Evolutionary conservation across 2,113 vertebrate species (phyloP).

Genomic region (Mesocricetus auratus): DNA sequence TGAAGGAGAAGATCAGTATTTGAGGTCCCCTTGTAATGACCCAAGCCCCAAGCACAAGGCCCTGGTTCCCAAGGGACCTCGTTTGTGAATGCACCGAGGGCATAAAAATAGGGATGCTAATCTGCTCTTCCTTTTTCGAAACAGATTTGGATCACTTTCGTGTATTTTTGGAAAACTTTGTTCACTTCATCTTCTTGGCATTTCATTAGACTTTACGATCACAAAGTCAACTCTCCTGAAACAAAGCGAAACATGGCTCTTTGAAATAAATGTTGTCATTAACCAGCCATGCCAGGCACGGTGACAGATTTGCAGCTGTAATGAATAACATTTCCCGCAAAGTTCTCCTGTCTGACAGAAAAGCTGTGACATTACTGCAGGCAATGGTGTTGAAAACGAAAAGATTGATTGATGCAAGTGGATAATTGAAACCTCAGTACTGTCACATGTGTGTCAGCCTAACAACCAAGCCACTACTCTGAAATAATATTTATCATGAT

Average conservation of each 20-base stretch:
- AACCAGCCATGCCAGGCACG: conserved; percentile 88
- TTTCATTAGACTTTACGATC: conserved; percentile 91
- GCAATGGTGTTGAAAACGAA: conserved; percentile 87
- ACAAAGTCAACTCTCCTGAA: conserved; percentile 90
- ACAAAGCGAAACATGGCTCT: conserved; percentile 89
- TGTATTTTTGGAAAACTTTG: conserved; percentile 89
- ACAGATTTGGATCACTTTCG: conserved; percentile 86
- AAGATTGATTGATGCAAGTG: conserved; percentile 89
- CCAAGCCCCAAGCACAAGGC: conserved; percentile 25
- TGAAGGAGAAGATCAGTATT: background rate
- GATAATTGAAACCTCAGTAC: conserved; percentile 90
- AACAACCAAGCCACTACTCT: conserved; percentile 83
- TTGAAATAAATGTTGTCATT: conserved; percentile 93
- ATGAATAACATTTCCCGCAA: conserved; percentile 91
- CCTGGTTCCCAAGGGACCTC: background rate
- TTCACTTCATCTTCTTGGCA: conserved; percentile 91
- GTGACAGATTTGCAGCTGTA: conserved; percentile 92
- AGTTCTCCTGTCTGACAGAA: conserved; percentile 90
- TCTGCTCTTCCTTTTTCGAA: conserved; percentile 66
- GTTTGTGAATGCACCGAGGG: background rate
- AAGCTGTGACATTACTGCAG: conserved; percentile 90
- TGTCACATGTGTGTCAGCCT: conserved; percentile 85
- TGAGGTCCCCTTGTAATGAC: background rate
- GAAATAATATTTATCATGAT: conserved; percentile 85
- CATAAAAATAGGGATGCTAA: conserved; percentile 62